These are phyloP conservation scores for Sebastes dallii DNA, from an alignment of 2,797 vertebrate species.

Conservation along the genomic window DNA sequence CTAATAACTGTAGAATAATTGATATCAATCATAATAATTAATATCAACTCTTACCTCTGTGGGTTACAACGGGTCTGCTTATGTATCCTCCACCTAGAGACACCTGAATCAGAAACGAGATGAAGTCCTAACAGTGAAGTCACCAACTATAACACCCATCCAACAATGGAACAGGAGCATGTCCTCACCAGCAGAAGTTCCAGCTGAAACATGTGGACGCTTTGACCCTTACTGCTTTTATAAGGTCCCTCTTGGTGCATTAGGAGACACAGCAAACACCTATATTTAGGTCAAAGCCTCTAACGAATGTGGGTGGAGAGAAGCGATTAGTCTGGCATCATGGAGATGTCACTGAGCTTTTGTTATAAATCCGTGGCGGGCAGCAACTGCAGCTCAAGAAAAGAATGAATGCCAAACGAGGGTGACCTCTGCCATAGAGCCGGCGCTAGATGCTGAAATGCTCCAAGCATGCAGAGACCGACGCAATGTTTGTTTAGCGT, in stretches of 20 bases:
- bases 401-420: slow-evolving; percentile 58
- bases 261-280: slow-evolving; percentile 43
- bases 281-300: slow-evolving; percentile 71
- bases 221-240: slow-evolving; percentile 57
- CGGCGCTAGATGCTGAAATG: slow-evolving; percentile 16
- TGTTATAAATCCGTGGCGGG: slow-evolving; percentile 50
- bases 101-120: not conserved
- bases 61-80: not conserved
- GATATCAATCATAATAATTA: not conserved
- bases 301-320: slow-evolving; percentile 50
- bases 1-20: not conserved
- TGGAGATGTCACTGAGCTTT: slow-evolving; percentile 59
- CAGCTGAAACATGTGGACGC: slow-evolving; percentile 23
- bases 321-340: slow-evolving; percentile 56
- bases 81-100: not conserved
- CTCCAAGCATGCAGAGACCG: not conserved
- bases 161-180: slow-evolving; percentile 6
- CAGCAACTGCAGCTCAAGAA: slow-evolving; percentile 62
- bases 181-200: slow-evolving; percentile 20
- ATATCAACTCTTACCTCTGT: slow-evolving; percentile 10
- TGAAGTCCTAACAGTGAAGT: not conserved
- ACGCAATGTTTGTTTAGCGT: slow-evolving; percentile 10
- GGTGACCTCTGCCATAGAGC: slow-evolving; percentile 51
- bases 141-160: not conserved
- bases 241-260: slow-evolving; percentile 36